A percentile compares a stretch with the other conserved stretches of the same genome.
phyloP scores from a whole-genome alignment of 2,888 invertebrate genomes.

The Arctia plantaginis region DNA sequence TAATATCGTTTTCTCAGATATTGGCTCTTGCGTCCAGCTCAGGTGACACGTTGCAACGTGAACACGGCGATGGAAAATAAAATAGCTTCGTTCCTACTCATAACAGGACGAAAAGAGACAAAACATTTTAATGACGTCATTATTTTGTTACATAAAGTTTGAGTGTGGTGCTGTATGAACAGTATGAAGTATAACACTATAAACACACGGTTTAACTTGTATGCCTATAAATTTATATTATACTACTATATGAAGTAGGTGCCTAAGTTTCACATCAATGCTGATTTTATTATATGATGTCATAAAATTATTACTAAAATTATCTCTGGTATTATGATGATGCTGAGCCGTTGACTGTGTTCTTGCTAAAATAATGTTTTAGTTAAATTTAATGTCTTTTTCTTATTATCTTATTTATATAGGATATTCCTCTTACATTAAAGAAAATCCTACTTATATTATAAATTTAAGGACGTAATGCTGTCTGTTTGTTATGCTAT shows the following conservation, averaged over 20 bases:
- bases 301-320: not conserved
- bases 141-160: not conserved
- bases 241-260: not conserved
- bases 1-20: constrained; percentile 45
- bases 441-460: too few species aligned
- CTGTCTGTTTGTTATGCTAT: too few species aligned
- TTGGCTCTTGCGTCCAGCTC: constrained; percentile 41
- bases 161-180: not conserved
- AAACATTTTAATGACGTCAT: constrained; percentile 8
- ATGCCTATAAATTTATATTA: not conserved
- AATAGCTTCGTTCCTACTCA: constrained; percentile 21
- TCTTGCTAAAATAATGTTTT: not conserved
- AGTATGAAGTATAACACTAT: not conserved
- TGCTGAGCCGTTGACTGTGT: not conserved
- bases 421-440: not conserved
- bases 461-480: too few species aligned
- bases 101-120: not conserved
- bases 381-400: not conserved
- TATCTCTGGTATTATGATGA: not conserved
- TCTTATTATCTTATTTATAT: not conserved
- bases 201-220: not conserved
- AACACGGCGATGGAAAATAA: constrained; percentile 24
- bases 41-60: constrained; percentile 34
- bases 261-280: not conserved
- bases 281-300: not conserved